Evolutionary conservation across 2,888 invertebrate genomes (phyloP).

Genomic region (Cetonia aurata): DNA sequence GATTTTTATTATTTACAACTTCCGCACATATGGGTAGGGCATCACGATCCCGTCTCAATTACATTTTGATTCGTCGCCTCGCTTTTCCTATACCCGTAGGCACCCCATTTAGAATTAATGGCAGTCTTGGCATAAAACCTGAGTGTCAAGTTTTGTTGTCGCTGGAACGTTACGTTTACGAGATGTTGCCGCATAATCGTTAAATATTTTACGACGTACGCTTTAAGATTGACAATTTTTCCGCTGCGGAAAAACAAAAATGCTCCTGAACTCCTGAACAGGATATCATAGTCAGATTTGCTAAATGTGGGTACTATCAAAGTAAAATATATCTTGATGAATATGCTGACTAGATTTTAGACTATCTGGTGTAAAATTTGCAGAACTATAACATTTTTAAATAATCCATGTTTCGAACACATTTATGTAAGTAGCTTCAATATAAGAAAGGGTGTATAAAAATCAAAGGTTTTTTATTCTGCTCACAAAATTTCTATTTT

Average conservation of each 20-base stretch:
- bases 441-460: too few species aligned
- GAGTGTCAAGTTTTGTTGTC: constrained; percentile 51
- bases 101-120: constrained; percentile 46
- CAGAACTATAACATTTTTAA: too few species aligned
- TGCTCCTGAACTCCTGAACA: background rate
- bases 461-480: too few species aligned
- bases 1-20: constrained; percentile 39
- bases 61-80: constrained; percentile 32
- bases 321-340: too few species aligned
- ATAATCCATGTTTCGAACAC: too few species aligned
- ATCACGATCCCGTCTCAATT: constrained; percentile 14
- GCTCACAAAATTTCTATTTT: too few species aligned
- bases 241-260: constrained; percentile 33
- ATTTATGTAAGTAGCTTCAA: too few species aligned
- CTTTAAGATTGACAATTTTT: constrained; percentile 52
- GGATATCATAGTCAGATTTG: too few species aligned
- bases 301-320: too few species aligned
- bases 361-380: too few species aligned
- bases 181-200: constrained; percentile 53
- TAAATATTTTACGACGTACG: constrained; percentile 51
- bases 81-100: constrained; percentile 27
- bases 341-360: too few species aligned
- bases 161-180: constrained; percentile 48
- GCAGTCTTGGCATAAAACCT: constrained; percentile 47
- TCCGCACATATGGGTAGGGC: background rate